phyloP scores from a whole-genome alignment of 2,797 vertebrate genomes.

The Mormyrus hasselquistii region DNA sequence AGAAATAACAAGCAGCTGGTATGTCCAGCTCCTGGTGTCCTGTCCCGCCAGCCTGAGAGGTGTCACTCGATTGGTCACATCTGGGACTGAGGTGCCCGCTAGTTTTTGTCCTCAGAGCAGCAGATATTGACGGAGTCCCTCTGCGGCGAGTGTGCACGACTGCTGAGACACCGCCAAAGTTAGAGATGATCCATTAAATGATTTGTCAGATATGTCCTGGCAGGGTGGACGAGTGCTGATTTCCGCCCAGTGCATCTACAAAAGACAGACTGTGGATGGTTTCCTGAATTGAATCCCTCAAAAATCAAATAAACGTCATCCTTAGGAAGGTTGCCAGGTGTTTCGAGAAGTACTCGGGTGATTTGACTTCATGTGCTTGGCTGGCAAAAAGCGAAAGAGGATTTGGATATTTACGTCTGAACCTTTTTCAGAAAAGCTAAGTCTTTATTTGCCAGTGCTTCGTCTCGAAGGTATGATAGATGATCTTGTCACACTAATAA shows the following conservation, averaged over 20 bases:
- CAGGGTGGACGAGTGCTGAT: neutral
- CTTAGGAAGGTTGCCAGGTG: neutral
- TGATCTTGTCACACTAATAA: neutral
- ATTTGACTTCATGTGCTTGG: neutral
- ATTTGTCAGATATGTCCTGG: neutral
- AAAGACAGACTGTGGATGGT: neutral
- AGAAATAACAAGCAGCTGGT: neutral
- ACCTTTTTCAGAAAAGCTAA: neutral
- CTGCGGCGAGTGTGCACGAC: neutral
- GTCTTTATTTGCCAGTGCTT: neutral
- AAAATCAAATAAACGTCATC: neutral
- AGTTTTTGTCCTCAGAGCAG: neutral
- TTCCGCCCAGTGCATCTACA: neutral
- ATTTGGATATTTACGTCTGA: neutral
- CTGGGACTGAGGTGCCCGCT: neutral
- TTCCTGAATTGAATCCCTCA: neutral
- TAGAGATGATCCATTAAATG: neutral
- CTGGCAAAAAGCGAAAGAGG: neutral
- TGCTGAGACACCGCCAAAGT: neutral
- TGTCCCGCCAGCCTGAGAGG: neutral
- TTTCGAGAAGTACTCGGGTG: neutral
- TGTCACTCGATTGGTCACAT: neutral
- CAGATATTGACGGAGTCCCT: neutral
- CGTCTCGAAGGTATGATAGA: neutral
- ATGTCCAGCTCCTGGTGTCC: neutral